Base-by-base conservation (phyloP, 2,113 vertebrate species). In the Mus spicilegus region DNA sequence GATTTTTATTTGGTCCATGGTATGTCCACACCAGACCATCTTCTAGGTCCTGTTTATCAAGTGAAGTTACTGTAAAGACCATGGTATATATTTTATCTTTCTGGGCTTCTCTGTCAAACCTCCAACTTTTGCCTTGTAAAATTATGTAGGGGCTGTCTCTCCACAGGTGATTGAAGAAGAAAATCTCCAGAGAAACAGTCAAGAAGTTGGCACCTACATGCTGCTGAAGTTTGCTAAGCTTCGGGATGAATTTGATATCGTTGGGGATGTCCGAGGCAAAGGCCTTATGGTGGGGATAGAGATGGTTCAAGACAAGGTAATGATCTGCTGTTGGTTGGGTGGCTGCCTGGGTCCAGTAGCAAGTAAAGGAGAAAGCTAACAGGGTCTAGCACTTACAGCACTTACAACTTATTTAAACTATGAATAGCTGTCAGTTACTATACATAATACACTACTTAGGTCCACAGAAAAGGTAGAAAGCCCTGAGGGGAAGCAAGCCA, bases 191-290 rank as follows among this genome's bases (percentile, higher is more conserved):
- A 98, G 99, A 94, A 99, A 98, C 97, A 98, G 99, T 87, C 97
- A 98, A 6, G 90, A 98, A 1, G 98, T 99, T 65, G 99, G 99
- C 78, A 99, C 99, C 1, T 98, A 99, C 58, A 93, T 99, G 95
- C 93, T 99, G 56, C 98, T 97, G 30, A 98, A 99, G 97, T 69
- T 99, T 88, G 99, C 99, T 58, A 99, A 99, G 92, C 98, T 99
- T 54, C 98, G 99, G 81, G 99, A 99, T 90, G 98, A 99, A 89
- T 99, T 99, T 0, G 99, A 99, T 95, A 99, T 99, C 4, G 82
- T 99, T 10, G 99, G 99, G 49, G 99, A 99, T 26, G 99, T 99
- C 70, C 99, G 99, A 72, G 99, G 99, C 77, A 99, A 99, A 97
- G 99, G 99, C 80, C 99, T 99, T 81, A 98, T 98, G 98, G 99